Percentiles rank a stretch among this genome's conserved stretches.
Evolutionary conservation across 2,113 vertebrate species (phyloP).

Genomic region (Oreotragus oreotragus): DNA sequence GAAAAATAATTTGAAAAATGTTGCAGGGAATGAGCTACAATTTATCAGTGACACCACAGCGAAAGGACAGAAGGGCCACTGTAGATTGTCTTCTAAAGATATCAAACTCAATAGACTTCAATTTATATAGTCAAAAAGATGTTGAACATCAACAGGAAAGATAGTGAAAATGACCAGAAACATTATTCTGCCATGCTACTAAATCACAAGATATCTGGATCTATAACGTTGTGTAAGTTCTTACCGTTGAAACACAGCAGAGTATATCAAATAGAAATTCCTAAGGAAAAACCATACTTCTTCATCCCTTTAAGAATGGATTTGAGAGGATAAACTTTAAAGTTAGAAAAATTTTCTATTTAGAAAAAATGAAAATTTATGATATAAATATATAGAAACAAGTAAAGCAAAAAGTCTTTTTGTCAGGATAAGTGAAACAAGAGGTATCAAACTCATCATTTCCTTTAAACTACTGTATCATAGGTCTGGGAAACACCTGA

Average conservation of each 20-base stretch:
- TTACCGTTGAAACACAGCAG: not conserved
- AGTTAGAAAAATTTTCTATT: not conserved
- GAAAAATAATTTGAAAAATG: not conserved
- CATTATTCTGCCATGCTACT: not conserved
- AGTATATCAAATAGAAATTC: not conserved
- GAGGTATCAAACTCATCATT: not conserved
- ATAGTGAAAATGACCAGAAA: not conserved
- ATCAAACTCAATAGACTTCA: not conserved
- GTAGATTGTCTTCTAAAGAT: not conserved
- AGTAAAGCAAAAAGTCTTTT: not conserved
- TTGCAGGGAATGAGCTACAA: not conserved
- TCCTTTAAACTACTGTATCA: not conserved
- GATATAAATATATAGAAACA: not conserved
- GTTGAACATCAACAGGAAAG: not conserved
- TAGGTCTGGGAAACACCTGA: not conserved
- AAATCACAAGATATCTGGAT: not conserved
- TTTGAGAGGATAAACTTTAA: not conserved
- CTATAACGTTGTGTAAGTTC: not conserved
- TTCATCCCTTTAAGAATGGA: not conserved
- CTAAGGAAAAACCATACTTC: not conserved
- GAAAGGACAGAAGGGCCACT: not conserved
- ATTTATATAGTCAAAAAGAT: not conserved
- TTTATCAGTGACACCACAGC: not conserved
- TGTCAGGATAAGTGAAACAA: not conserved
- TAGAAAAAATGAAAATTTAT: not conserved